phyloP scores from a whole-genome alignment of 2,888 invertebrate genomes.

The Proisotoma minuta region DNA sequence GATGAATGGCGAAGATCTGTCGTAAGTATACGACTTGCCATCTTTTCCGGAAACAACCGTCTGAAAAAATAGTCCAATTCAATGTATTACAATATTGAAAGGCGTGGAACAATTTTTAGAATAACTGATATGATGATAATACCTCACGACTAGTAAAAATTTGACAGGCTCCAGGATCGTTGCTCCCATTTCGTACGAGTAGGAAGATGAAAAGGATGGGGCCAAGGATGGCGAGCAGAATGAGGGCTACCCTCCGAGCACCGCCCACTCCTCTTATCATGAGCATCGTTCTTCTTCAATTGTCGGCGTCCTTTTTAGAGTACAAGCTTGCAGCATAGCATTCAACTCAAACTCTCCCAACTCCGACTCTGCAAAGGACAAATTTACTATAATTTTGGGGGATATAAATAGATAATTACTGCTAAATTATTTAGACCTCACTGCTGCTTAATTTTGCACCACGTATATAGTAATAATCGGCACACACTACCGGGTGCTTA shows the following conservation, averaged over 20 bases:
- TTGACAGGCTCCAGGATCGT: conserved; percentile 43
- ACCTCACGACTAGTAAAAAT: conserved; percentile 47
- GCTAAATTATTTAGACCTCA: too few relatives aligned
- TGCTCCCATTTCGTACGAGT: conserved; percentile 36
- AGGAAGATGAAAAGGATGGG: conserved; percentile 44
- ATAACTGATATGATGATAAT: conserved; percentile 10
- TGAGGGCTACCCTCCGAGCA: conserved; percentile 38
- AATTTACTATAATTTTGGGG: background rate
- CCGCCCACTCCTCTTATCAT: conserved; percentile 44
- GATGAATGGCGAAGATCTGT: conserved; percentile 85
- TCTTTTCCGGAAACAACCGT: conserved; percentile 63
- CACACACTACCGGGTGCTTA: too few relatives aligned
- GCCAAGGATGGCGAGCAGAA: conserved; percentile 38
- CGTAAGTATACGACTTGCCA: conserved; percentile 67
- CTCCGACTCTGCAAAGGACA: background rate
- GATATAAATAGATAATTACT: too few relatives aligned
- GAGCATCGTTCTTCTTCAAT: conserved; percentile 36
- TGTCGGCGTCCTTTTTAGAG: too few relatives aligned
- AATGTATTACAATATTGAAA: background rate
- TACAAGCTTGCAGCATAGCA: conserved; percentile 12
- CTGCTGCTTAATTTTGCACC: too few relatives aligned
- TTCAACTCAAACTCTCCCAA: conserved; percentile 5
- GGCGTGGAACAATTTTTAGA: background rate
- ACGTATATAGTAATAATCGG: too few relatives aligned
- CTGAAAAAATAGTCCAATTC: conserved; percentile 51